phyloP scores from a whole-genome alignment of 2,797 vertebrate genomes.

The Sitta carolinensis region DNA sequence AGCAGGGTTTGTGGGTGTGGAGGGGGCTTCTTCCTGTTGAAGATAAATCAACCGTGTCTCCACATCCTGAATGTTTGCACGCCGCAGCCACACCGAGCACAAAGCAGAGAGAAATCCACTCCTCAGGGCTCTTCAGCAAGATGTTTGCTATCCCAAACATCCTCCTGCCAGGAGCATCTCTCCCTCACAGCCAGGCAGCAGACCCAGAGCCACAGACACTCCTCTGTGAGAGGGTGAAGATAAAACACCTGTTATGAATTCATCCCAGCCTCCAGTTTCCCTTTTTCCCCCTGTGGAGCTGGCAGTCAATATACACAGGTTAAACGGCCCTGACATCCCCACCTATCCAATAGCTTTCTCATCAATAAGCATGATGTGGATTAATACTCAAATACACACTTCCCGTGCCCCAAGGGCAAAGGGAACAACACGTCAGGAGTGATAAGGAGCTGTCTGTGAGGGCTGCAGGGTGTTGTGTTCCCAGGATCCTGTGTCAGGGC shows the following conservation, averaged over 20 bases:
- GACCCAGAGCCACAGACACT: rapidly evolving
- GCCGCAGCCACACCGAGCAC: rapidly evolving
- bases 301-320: not conserved
- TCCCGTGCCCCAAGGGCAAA: not conserved
- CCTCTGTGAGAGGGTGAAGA: not conserved
- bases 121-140: not conserved
- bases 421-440: not conserved
- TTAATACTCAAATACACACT: not conserved
- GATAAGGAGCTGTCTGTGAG: not conserved
- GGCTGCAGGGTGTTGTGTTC: not conserved
- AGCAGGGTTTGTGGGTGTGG: not conserved
- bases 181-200: not conserved
- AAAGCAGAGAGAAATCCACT: not conserved
- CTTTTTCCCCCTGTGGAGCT: rapidly evolving
- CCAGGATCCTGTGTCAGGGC: not conserved
- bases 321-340: not conserved
- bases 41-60: not conserved
- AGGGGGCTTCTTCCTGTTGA: not conserved
- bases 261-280: not conserved
- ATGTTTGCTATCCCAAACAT: not conserved
- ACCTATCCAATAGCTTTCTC: not conserved
- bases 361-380: not conserved
- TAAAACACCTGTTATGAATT: not conserved
- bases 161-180: not conserved
- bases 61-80: not conserved